phyloP scores from a whole-genome alignment of 2,888 invertebrate species.

The Palloptera scutellata region DNA sequence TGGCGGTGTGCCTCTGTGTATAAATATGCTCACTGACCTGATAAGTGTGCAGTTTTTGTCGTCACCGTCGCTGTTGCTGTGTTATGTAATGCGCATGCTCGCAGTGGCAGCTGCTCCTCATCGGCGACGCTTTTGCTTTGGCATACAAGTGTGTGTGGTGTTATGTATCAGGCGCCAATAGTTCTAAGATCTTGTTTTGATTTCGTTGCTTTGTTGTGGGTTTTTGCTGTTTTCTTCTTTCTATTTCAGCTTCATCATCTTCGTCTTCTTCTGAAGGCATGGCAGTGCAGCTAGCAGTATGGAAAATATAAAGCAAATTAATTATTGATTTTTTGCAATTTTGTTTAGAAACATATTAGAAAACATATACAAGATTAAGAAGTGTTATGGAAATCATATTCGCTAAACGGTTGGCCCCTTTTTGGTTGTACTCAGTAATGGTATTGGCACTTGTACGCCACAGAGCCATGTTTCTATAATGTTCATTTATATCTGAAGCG shows the following conservation, averaged over 20 bases:
- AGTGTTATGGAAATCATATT: too few species aligned
- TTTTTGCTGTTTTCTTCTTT: conserved; percentile 1
- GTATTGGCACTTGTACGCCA: too few species aligned
- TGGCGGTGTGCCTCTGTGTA: conserved; percentile 22
- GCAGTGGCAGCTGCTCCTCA: conserved; percentile 36
- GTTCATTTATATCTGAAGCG: too few species aligned
- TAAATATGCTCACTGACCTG: conserved; percentile 57
- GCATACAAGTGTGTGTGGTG: conserved; percentile 1
- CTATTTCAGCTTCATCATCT: not conserved
- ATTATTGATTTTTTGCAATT: too few species aligned
- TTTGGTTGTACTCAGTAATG: too few species aligned
- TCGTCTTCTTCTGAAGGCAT: not conserved
- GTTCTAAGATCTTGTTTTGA: conserved; percentile 52
- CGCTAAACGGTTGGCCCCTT: too few species aligned
- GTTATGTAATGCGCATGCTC: conserved; percentile 36
- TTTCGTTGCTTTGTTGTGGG: conserved; percentile 6
- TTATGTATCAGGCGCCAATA: conserved; percentile 53
- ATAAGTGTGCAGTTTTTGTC: conserved; percentile 35
- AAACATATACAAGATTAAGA: too few species aligned
- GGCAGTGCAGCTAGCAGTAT: too few species aligned
- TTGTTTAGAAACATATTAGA: too few species aligned
- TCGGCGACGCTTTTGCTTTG: not conserved
- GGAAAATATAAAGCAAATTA: too few species aligned
- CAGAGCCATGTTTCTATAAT: too few species aligned
- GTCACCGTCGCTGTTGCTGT: conserved; percentile 28